A percentile compares a stretch with the other conserved stretches of the same genome.
Evolutionary conservation across 2,888 invertebrate species (phyloP).

Genomic region (Eilema sororculum): DNA sequence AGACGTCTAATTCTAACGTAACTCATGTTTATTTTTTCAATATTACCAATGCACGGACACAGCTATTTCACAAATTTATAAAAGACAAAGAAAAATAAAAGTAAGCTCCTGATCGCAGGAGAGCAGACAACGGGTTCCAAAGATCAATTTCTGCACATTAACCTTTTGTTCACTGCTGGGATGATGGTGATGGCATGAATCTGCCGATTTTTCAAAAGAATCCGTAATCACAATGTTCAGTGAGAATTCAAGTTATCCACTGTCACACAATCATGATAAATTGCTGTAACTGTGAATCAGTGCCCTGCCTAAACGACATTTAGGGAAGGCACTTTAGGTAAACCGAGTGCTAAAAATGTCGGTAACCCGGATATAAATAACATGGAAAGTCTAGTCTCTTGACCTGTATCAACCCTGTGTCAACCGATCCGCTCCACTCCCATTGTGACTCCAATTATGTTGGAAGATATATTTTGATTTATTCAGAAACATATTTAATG

Average conservation of each 20-base stretch:
- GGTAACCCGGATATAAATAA: constrained; percentile 8
- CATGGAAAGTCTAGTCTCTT: constrained; percentile 11
- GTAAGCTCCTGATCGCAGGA: neutral
- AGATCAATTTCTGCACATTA: neutral
- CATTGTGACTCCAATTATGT: constrained; percentile 14
- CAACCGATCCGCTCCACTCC: constrained; percentile 13
- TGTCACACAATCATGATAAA: neutral
- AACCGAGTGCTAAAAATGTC: neutral
- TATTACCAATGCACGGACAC: too few species aligned
- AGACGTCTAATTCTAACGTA: too few species aligned
- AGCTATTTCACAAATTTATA: too few species aligned
- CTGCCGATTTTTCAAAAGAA: neutral
- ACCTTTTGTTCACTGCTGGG: neutral
- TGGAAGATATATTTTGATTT: neutral
- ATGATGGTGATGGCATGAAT: neutral
- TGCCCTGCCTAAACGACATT: neutral
- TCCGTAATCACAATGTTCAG: neutral
- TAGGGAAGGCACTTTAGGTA: neutral
- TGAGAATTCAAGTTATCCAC: neutral
- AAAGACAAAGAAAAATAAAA: too few species aligned
- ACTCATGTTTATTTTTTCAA: too few species aligned
- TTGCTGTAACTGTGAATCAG: neutral
- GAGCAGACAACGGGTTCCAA: neutral
- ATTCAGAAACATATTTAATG: neutral
- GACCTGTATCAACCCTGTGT: constrained; percentile 24